phyloP scores from a whole-genome alignment of 1,140 invertebrate genomes.

The Lepidurus arcticus region DNA sequence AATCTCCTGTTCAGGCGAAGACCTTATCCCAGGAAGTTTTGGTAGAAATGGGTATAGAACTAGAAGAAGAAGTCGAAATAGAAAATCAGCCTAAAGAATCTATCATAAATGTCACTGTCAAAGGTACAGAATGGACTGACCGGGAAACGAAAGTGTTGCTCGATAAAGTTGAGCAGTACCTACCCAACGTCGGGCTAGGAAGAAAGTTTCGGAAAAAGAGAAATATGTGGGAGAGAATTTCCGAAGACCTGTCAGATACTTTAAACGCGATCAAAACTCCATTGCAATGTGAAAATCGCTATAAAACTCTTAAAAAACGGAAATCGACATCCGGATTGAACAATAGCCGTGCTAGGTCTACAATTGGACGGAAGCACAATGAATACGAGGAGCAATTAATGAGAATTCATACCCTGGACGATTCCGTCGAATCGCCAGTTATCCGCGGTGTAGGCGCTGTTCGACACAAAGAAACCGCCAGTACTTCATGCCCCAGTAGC shows the following conservation, averaged over 20 bases:
- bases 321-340: background rate
- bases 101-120: background rate
- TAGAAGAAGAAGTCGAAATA: background rate
- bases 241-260: background rate
- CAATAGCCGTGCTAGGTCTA: background rate
- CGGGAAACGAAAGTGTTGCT: conserved; percentile 5
- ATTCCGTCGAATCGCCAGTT: background rate
- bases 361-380: background rate
- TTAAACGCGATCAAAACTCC: background rate
- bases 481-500: background rate
- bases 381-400: background rate
- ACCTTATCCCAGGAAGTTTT: background rate
- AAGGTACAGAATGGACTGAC: conserved; percentile 24
- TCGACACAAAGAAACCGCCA: background rate
- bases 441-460: background rate
- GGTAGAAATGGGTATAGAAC: background rate
- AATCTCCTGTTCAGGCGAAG: background rate
- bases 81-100: background rate
- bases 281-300: conserved; percentile 27
- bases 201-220: conserved; percentile 22
- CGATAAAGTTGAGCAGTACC: conserved; percentile 26
- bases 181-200: conserved; percentile 15
- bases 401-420: background rate
- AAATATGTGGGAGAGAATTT: conserved; percentile 28
- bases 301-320: background rate